phyloP scores from a whole-genome alignment of 2,888 invertebrate species.

The Fragum whitleyi region DNA sequence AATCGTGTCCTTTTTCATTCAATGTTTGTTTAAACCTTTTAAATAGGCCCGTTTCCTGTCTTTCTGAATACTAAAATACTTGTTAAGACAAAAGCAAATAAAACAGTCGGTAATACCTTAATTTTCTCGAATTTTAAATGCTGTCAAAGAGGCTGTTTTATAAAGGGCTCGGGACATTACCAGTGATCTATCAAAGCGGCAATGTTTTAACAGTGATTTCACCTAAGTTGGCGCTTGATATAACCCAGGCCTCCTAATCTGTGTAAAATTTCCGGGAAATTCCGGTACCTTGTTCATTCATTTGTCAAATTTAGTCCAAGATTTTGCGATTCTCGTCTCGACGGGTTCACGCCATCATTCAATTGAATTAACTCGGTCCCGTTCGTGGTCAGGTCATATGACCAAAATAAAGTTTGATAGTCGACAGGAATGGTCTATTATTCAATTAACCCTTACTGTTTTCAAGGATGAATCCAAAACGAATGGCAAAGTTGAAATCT shows the following conservation, averaged over 20 bases:
- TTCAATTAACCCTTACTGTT: constrained; percentile 9
- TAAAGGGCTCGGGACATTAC: background rate
- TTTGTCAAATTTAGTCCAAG: constrained; percentile 27
- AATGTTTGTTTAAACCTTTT: too few species aligned
- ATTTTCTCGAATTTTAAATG: too few species aligned
- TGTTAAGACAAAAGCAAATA: too few species aligned
- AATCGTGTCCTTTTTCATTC: too few species aligned
- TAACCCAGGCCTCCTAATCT: constrained; percentile 52
- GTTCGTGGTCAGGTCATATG: constrained; percentile 23
- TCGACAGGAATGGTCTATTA: constrained; percentile 13
- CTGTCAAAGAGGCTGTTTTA: too few species aligned
- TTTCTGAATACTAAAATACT: too few species aligned
- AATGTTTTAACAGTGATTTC: constrained; percentile 41
- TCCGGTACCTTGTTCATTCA: constrained; percentile 17
- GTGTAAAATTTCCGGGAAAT: constrained; percentile 29
- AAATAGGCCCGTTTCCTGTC: too few species aligned
- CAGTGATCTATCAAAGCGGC: background rate
- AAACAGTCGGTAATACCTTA: too few species aligned
- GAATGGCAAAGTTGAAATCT: too few species aligned
- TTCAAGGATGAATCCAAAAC: too few species aligned
- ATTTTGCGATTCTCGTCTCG: constrained; percentile 20
- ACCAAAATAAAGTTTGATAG: constrained; percentile 20
- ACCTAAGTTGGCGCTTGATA: constrained; percentile 41
- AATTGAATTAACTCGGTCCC: constrained; percentile 21
- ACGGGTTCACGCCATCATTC: constrained; percentile 6